These are phyloP conservation scores for Thereva unica DNA, from an alignment of 2,888 invertebrate genomes.

Conservation along the genomic window DNA sequence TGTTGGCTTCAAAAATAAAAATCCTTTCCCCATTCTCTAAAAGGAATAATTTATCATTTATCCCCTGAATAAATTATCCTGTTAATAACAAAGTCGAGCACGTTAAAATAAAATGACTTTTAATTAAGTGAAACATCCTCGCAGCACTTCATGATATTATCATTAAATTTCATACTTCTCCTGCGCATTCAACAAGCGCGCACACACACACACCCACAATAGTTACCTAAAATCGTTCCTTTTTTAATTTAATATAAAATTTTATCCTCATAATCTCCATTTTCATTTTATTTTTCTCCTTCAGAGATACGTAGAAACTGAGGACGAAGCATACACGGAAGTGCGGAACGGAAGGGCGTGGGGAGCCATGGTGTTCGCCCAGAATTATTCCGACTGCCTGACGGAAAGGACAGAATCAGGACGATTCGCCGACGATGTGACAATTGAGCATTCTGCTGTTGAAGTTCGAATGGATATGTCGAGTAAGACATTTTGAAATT, in stretches of 20 bases:
- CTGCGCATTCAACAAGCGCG: no score
- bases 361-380: slow-evolving; percentile 73
- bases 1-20: no score
- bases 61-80: no score
- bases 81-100: no score
- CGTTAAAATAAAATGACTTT: no score
- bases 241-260: slow-evolving; percentile 15
- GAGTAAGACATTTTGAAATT: slow-evolving; percentile 63
- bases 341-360: slow-evolving; percentile 75
- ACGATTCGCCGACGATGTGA: slow-evolving; percentile 63
- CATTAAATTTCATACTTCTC: no score
- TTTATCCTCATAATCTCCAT: background rate
- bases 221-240: no score
- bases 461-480: slow-evolving; percentile 80
- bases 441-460: slow-evolving; percentile 68
- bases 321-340: slow-evolving; percentile 67
- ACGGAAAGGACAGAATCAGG: slow-evolving; percentile 66
- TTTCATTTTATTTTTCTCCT: slow-evolving; percentile 36
- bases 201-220: no score
- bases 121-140: no score
- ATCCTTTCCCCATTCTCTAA: no score
- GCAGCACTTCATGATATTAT: no score
- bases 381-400: slow-evolving; percentile 75
- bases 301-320: slow-evolving; percentile 63
- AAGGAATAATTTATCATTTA: no score